Base-by-base conservation (phyloP, 2,113 vertebrate genomes). In the Neodon shergylaensis region DNA sequence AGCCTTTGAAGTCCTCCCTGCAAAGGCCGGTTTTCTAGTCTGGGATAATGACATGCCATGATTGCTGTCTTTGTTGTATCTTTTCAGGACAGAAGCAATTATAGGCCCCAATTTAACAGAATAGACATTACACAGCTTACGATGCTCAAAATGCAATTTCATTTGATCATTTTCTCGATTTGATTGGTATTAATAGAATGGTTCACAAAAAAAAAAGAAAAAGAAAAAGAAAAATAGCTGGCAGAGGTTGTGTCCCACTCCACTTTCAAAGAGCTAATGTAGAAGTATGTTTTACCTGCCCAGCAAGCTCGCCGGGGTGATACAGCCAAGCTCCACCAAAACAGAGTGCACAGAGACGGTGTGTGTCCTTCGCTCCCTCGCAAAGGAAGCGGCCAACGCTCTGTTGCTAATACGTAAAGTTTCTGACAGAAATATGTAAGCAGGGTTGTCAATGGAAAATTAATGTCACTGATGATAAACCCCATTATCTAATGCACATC, bases 101-200 rank as follows among this genome's bases (percentile, higher is more conserved):
- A 99, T 96, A 98, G 98, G 98, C 99, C 99, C 99, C 99, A 99
- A 99, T 99, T 99, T 99, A 99, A 98, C 98, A 99, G 99, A 99
- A 99, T 99, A 99, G 99, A 99, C 99, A 99, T 99, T 99, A 99
- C 99, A 98, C 99, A 99, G 99, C 99, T 99, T 99, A 99, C 98
- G 98, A 98, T 99, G 99, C 99, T 99, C 99, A 99, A 99, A 99
- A 99, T 99, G 99, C 99, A 99, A 99, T 99, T 99, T 99, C 98
- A 99, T 99, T 99, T 98, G 99, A 99, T 99, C 99, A 99, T 99
- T 99, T 99, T 98, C 99, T 99, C 99, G 98, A 99, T 99, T 99
- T 99, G 99, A 99, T 99, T 99, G 99, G 99, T 99, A 99, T 99
- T 99, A 99, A 99, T 99, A 99, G 99, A 99, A 99, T 99, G 99